A percentile compares a stretch with the other conserved stretches of the same genome.
These are phyloP conservation scores for Plecturocebus donacophilus DNA, from an alignment of 2,113 vertebrate species.

Conservation along the genomic window DNA sequence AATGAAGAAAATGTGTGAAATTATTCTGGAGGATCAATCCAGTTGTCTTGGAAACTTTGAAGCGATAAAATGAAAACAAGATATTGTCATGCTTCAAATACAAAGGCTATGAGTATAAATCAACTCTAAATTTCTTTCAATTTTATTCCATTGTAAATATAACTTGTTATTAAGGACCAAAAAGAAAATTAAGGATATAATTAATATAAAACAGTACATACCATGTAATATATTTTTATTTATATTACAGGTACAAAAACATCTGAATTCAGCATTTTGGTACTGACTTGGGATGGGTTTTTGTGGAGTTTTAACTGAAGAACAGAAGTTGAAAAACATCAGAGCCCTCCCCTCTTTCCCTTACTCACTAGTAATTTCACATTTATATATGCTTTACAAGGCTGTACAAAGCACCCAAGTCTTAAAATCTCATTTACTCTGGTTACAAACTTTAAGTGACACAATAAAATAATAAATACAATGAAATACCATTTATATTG, in stretches of 20 bases:
- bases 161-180: not conserved
- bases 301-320: not conserved
- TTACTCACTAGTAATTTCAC: not conserved
- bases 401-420: not conserved
- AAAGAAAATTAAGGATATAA: not conserved
- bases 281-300: not conserved
- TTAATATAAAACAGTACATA: not conserved
- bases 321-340: not conserved
- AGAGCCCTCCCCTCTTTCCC: not conserved
- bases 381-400: not conserved
- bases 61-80: slow-evolving; percentile 66
- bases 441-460: not conserved
- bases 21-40: slow-evolving; percentile 69
- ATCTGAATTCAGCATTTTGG: not conserved
- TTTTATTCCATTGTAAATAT: not conserved
- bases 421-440: slow-evolving; percentile 7
- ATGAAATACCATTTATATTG: not conserved
- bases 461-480: not conserved
- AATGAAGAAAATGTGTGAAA: slow-evolving; percentile 69
- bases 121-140: slow-evolving; percentile 54
- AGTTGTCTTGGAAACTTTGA: slow-evolving; percentile 71
- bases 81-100: slow-evolving; percentile 39
- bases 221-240: not conserved
- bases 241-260: not conserved
- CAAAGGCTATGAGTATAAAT: slow-evolving; percentile 58